A percentile compares a stretch with the other conserved stretches of the same genome.
Evolutionary conservation across 2,888 invertebrate species (phyloP).

Genomic region (Microctonus hyperodae): DNA sequence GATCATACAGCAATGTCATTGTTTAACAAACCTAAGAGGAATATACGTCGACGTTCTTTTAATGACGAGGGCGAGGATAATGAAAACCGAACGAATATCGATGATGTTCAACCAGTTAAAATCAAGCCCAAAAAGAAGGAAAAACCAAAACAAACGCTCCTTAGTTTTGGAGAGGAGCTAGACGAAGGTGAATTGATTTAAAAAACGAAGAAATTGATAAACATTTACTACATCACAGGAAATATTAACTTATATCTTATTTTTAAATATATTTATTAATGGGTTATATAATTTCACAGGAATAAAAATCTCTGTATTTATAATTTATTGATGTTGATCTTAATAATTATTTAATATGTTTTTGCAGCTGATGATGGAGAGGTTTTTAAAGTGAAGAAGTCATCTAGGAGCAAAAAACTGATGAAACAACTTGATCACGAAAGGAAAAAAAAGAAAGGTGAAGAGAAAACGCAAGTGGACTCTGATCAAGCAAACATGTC

Average conservation of each 20-base stretch:
- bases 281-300: background rate
- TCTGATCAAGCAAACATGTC: constrained; percentile 60
- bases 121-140: constrained; percentile 65
- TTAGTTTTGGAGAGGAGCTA: constrained; percentile 80
- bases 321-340: background rate
- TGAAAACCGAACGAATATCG: constrained; percentile 69
- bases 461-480: constrained; percentile 63
- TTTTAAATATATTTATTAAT: constrained; percentile 3
- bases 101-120: constrained; percentile 61
- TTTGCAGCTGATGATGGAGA: constrained; percentile 80
- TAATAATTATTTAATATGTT: background rate
- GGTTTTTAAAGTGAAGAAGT: constrained; percentile 94
- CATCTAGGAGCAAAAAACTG: constrained; percentile 89
- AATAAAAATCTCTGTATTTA: background rate
- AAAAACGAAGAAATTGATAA: background rate
- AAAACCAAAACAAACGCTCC: constrained; percentile 69
- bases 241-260: background rate
- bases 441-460: constrained; percentile 69
- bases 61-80: constrained; percentile 72
- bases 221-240: too few species aligned
- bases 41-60: constrained; percentile 80
- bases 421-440: constrained; percentile 86
- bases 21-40: constrained; percentile 87
- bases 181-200: constrained; percentile 55
- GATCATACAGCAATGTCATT: constrained; percentile 71